Conservation (phyloP, 35 echinoderm and acorn worm species). For the Antedon bifida region DNA sequence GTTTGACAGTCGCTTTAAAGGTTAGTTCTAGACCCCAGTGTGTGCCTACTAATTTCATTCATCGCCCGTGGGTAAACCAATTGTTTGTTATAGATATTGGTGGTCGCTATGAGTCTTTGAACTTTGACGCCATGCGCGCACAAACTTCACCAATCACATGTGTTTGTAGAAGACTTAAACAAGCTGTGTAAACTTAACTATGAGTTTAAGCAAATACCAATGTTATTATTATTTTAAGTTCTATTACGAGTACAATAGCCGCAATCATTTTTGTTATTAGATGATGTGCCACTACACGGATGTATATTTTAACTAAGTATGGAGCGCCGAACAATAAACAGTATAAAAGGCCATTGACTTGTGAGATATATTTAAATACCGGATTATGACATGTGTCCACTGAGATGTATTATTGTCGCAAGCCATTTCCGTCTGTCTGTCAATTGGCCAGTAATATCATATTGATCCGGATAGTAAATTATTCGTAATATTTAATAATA, state of each 20-base stretch:
- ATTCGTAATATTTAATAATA: background rate
- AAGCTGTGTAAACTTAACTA: background rate
- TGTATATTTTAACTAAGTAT: too few relatives aligned
- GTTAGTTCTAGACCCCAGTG: too few relatives aligned
- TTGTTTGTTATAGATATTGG: too few relatives aligned
- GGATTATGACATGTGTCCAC: background rate
- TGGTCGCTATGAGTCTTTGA: too few relatives aligned
- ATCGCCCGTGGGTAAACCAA: too few relatives aligned
- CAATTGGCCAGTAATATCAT: background rate
- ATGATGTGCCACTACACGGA: too few relatives aligned
- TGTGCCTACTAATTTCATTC: too few relatives aligned
- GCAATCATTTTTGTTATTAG: too few relatives aligned
- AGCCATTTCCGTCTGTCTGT: background rate
- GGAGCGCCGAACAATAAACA: background rate
- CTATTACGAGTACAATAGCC: too few relatives aligned
- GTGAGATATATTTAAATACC: background rate
- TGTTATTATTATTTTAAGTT: background rate
- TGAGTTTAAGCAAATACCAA: background rate
- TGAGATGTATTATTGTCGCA: background rate
- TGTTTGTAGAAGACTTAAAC: background rate
- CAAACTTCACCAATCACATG: background rate
- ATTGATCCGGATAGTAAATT: background rate
- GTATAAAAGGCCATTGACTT: background rate
- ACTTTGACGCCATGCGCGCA: too few relatives aligned
- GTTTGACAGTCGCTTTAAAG: too few relatives aligned